Conservation (phyloP, 2,797 vertebrate genomes). For the Pithecia hirsuta region DNA sequence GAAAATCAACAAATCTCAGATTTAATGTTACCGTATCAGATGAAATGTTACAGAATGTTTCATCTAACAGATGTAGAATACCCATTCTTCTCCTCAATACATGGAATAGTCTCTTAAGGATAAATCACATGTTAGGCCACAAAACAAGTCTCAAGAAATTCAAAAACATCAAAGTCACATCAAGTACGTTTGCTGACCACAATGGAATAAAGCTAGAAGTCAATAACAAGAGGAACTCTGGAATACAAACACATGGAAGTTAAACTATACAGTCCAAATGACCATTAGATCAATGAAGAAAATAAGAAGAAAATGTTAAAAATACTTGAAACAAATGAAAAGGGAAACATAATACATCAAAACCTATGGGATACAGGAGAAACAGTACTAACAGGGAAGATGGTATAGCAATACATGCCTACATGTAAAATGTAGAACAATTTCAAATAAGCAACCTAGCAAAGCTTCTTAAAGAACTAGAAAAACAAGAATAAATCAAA, state of each 20-base stretch:
- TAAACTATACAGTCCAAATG: background rate
- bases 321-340: background rate
- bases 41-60: background rate
- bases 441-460: background rate
- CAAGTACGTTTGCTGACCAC: background rate
- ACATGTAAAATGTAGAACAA: background rate
- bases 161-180: accelerated
- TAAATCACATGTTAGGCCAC: background rate
- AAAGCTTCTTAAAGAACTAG: background rate
- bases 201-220: background rate
- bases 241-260: background rate
- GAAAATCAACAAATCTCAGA: background rate
- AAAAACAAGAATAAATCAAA: background rate
- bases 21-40: background rate
- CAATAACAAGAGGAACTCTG: background rate
- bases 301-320: background rate
- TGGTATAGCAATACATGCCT: background rate
- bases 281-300: background rate
- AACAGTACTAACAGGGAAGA: background rate
- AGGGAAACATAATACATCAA: background rate
- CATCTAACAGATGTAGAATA: background rate
- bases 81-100: background rate
- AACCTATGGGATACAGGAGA: background rate
- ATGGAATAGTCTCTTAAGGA: background rate
- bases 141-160: background rate